These are phyloP conservation scores for Epistrophe grossulariae DNA, from an alignment of 2,888 invertebrate species.

Conservation along the genomic window DNA sequence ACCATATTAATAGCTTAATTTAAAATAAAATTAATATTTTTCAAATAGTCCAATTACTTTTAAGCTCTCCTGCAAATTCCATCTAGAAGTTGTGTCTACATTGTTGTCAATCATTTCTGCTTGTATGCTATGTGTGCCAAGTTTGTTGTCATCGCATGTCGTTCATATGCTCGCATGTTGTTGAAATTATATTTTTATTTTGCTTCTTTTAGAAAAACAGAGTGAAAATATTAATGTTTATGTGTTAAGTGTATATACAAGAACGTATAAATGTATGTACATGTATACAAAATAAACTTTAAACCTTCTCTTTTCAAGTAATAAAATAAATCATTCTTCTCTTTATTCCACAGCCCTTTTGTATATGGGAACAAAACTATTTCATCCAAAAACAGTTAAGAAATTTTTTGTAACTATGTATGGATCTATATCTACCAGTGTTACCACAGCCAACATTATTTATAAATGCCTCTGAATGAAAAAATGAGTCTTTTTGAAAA, in stretches of 20 bases:
- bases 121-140: neutral
- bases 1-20: no score
- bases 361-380: neutral
- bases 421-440: no score
- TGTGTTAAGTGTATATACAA: neutral
- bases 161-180: neutral
- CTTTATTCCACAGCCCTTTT: neutral
- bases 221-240: neutral
- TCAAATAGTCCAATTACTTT: slow-evolving; percentile 1
- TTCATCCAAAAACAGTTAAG: neutral
- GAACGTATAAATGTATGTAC: neutral
- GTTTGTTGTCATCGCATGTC: slow-evolving; percentile 21
- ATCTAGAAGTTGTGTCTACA: neutral
- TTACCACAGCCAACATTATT: no score
- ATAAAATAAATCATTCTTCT: neutral
- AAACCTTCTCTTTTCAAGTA: neutral
- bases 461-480: no score
- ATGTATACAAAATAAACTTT: neutral
- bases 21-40: no score
- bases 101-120: slow-evolving; percentile 27
- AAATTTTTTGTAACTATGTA: no score
- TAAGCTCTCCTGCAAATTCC: neutral
- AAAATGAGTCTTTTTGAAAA: no score
- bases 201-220: neutral
- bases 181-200: slow-evolving; percentile 23